These are phyloP conservation scores for Oeneis ivallda DNA, from an alignment of 2,888 invertebrate species.

Conservation along the genomic window DNA sequence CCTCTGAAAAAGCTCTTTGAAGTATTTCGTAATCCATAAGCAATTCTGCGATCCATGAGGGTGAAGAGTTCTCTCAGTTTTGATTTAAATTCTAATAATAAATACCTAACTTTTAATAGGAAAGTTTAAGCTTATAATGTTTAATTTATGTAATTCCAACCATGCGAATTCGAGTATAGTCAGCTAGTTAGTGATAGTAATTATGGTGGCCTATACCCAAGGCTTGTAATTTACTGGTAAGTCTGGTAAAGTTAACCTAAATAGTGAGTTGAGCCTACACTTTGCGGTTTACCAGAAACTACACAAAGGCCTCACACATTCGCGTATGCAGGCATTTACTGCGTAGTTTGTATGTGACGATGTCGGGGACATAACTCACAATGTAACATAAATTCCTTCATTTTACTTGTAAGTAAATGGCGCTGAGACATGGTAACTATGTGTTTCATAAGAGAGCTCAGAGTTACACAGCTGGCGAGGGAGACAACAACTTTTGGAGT, in stretches of 20 bases:
- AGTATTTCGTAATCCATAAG: slow-evolving; percentile 11
- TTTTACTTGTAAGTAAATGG: neutral
- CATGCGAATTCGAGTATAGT: neutral
- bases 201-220: no score
- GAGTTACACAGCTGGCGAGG: no score
- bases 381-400: neutral
- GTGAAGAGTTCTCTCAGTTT: neutral
- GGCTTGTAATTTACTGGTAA: slow-evolving; percentile 2
- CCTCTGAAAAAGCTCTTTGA: neutral
- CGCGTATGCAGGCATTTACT: slow-evolving; percentile 26
- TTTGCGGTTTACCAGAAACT: slow-evolving; percentile 31
- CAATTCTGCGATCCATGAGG: neutral
- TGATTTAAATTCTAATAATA: neutral
- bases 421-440: no score
- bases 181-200: no score
- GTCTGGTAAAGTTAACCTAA: slow-evolving; percentile 9
- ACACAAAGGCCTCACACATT: slow-evolving; percentile 33
- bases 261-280: slow-evolving; percentile 22
- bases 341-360: slow-evolving; percentile 29
- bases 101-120: neutral
- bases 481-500: no score
- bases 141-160: neutral
- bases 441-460: no score
- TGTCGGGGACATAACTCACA: slow-evolving; percentile 18
- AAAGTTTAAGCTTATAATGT: neutral